Percentiles rank a stretch among this genome's conserved stretches.
Conservation (phyloP, 2,113 vertebrate species). For the Plectropomus leopardus region DNA sequence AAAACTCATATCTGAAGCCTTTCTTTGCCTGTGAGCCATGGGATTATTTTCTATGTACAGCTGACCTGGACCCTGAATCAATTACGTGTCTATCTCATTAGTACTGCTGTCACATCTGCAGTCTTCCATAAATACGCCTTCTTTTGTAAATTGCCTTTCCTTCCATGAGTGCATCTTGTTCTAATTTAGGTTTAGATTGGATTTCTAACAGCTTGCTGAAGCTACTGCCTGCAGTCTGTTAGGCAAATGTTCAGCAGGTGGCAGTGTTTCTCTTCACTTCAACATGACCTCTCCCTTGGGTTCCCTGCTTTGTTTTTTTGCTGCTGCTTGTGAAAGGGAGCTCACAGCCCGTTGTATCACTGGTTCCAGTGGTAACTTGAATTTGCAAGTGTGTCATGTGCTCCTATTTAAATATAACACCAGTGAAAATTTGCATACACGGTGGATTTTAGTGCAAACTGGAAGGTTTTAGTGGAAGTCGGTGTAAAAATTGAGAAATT, state of each 20-base stretch:
- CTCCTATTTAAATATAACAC: not conserved
- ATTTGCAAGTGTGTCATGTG: not conserved
- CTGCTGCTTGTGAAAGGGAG: slow-evolving; percentile 19
- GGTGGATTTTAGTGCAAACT: not conserved
- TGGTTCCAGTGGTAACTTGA: slow-evolving; percentile 23
- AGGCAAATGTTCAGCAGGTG: slow-evolving; percentile 58
- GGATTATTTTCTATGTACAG: not conserved
- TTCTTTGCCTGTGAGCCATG: not conserved
- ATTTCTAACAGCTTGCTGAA: slow-evolving; percentile 4
- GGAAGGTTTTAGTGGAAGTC: not conserved
- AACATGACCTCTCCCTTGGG: slow-evolving; percentile 6
- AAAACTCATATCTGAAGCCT: not conserved
- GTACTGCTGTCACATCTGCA: slow-evolving; percentile 7
- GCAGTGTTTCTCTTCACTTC: slow-evolving; percentile 70
- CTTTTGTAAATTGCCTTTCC: slow-evolving; percentile 25
- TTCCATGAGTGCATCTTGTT: slow-evolving; percentile 14
- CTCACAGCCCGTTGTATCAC: not conserved
- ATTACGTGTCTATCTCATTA: slow-evolving; percentile 30
- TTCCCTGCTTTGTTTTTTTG: slow-evolving; percentile 22
- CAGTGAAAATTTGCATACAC: not conserved
- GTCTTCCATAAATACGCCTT: slow-evolving; percentile 11
- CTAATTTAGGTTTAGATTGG: slow-evolving; percentile 29
- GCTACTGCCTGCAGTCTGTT: not conserved
- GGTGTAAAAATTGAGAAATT: slow-evolving; percentile 3
- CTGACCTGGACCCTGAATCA: slow-evolving; percentile 4